Percentiles rank a stretch among this genome's conserved stretches.
These are phyloP conservation scores for Scaptomyza flava DNA, from an alignment of 2,888 invertebrate genomes.

Conservation along the genomic window DNA sequence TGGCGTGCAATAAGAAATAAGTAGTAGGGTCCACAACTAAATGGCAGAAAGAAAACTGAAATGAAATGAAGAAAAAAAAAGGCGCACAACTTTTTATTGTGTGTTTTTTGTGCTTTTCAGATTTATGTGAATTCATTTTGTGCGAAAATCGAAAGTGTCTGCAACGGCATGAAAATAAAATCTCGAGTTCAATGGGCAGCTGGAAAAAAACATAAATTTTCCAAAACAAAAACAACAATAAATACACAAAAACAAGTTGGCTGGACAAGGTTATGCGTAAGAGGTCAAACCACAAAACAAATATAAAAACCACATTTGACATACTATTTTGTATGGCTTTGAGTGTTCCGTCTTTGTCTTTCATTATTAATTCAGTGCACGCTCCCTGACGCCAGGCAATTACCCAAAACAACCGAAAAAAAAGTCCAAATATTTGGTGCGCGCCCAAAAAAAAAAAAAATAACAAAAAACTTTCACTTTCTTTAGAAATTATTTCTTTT, in stretches of 20 bases:
- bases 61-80: not conserved
- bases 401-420: conserved; percentile 22
- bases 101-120: conserved; percentile 29
- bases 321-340: conserved; percentile 1
- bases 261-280: conserved; percentile 22
- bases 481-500: conserved; percentile 69
- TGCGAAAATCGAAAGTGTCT: conserved; percentile 77
- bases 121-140: conserved; percentile 59
- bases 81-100: conserved; percentile 30
- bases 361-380: conserved; percentile 49
- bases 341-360: not conserved
- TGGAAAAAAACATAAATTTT: conserved; percentile 37
- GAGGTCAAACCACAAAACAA: conserved; percentile 7
- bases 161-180: conserved; percentile 10
- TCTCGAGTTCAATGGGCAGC: conserved; percentile 40
- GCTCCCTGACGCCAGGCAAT: conserved; percentile 23
- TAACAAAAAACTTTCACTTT: conserved; percentile 70
- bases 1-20: conserved; percentile 61
- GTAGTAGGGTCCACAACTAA: conserved; percentile 47
- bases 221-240: conserved; percentile 14
- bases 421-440: conserved; percentile 29
- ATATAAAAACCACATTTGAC: conserved; percentile 26
- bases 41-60: conserved; percentile 3
- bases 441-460: conserved; percentile 40
- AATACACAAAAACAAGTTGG: conserved; percentile 45